Percentiles rank a stretch among this genome's conserved stretches.
These are phyloP conservation scores for Oryzias melastigma DNA, from an alignment of 2,113 vertebrate genomes.

Conservation along the genomic window DNA sequence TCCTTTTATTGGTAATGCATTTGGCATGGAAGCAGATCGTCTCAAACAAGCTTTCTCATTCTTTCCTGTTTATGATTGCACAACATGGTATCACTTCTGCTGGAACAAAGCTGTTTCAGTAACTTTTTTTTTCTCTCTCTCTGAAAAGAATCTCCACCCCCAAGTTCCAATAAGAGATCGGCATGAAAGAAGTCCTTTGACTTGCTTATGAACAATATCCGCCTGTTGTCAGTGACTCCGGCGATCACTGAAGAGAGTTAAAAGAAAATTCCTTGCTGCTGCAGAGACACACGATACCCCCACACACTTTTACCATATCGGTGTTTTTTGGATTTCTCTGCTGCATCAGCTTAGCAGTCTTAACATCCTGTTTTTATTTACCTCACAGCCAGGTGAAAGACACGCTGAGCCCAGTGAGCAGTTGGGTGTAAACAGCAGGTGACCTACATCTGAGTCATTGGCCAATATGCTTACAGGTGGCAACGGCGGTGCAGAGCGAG, in stretches of 20 bases:
- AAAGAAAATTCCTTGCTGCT: constrained; percentile 18
- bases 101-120: constrained; percentile 4
- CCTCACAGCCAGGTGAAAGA: constrained; percentile 55
- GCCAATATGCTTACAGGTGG: constrained; percentile 25
- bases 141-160: not conserved
- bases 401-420: constrained; percentile 36
- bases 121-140: constrained; percentile 9
- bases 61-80: constrained; percentile 59
- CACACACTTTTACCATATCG: too few species aligned
- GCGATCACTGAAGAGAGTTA: constrained; percentile 7
- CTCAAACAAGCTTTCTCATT: constrained; percentile 32
- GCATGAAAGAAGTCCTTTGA: constrained; percentile 25
- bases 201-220: constrained; percentile 14
- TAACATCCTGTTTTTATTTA: not conserved
- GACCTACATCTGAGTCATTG: constrained; percentile 46
- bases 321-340: not conserved
- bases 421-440: constrained; percentile 58
- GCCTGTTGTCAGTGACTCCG: constrained; percentile 4
- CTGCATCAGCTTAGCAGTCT: not conserved
- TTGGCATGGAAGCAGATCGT: constrained; percentile 16
- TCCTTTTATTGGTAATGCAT: not conserved
- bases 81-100: constrained; percentile 55
- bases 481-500: constrained; percentile 2
- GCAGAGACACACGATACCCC: constrained; percentile 4
- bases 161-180: not conserved